Evolutionary conservation across 2,797 vertebrate genomes (phyloP).

Genomic region (Petrocephalus sullivani): DNA sequence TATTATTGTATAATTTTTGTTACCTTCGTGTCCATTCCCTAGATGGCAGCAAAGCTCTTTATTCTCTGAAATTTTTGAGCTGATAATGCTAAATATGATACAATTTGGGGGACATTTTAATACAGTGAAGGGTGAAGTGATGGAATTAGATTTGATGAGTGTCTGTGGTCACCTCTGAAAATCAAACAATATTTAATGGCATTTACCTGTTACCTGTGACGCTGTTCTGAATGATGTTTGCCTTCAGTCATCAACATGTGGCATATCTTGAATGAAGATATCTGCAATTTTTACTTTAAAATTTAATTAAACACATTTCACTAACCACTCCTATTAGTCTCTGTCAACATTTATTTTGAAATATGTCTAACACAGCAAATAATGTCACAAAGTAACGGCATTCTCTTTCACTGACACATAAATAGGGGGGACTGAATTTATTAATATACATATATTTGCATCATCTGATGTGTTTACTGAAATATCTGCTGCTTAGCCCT

Average conservation of each 20-base stretch:
- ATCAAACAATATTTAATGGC: neutral
- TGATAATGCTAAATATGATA: conserved; percentile 19
- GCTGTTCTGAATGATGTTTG: neutral
- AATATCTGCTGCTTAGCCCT: neutral
- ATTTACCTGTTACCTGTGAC: neutral
- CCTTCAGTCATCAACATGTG: conserved; percentile 11
- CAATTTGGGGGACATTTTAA: conserved; percentile 23
- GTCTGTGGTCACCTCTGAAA: neutral
- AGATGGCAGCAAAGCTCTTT: conserved; percentile 60
- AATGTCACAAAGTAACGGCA: neutral
- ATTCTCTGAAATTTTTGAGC: neutral
- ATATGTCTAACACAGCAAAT: neutral
- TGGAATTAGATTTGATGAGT: conserved; percentile 35
- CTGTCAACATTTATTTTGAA: neutral
- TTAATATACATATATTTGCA: neutral
- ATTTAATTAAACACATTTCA: neutral
- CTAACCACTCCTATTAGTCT: neutral
- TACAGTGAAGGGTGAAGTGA: conserved; percentile 33
- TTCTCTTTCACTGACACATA: neutral
- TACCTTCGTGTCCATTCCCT: conserved; percentile 23
- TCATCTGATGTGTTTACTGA: neutral
- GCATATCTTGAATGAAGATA: neutral
- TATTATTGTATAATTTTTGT: neutral
- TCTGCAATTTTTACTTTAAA: neutral
- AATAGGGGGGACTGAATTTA: neutral